Evolutionary conservation across 2,113 vertebrate species (phyloP).

Genomic region (Antennarius striatus): DNA sequence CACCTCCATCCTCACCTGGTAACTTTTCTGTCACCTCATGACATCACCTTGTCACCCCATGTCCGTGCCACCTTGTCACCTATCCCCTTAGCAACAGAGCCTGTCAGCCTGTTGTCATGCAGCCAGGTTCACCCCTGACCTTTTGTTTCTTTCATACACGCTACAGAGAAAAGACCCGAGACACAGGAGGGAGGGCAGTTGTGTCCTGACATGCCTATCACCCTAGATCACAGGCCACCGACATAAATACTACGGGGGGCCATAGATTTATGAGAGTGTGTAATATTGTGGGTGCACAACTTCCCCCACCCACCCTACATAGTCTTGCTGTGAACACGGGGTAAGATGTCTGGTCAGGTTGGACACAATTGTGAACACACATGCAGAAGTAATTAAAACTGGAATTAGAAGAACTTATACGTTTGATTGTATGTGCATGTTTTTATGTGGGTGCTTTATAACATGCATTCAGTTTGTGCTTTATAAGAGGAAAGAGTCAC

Average conservation of each 20-base stretch:
- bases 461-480: slow-evolving; percentile 39
- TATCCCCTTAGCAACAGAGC: slow-evolving; percentile 67
- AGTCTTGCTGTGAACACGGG: slow-evolving; percentile 36
- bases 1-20: slow-evolving; percentile 72
- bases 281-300: slow-evolving; percentile 53
- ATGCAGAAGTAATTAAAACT: slow-evolving; percentile 58
- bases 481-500: slow-evolving; percentile 35
- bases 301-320: not conserved
- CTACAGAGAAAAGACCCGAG: slow-evolving; percentile 60
- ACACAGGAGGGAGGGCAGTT: slow-evolving; percentile 54
- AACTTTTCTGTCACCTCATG: slow-evolving; percentile 75
- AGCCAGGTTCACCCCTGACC: slow-evolving; percentile 65
- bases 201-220: slow-evolving; percentile 75
- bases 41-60: slow-evolving; percentile 72
- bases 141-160: slow-evolving; percentile 59
- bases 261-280: slow-evolving; percentile 69
- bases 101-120: slow-evolving; percentile 71
- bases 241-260: slow-evolving; percentile 68
- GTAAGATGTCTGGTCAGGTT: slow-evolving; percentile 46
- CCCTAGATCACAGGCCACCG: slow-evolving; percentile 68
- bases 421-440: slow-evolving; percentile 17
- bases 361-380: slow-evolving; percentile 31
- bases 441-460: slow-evolving; percentile 1
- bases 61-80: slow-evolving; percentile 73
- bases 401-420: slow-evolving; percentile 27